Conservation (phyloP, 2,113 vertebrate species). For the Vimba vimba region DNA sequence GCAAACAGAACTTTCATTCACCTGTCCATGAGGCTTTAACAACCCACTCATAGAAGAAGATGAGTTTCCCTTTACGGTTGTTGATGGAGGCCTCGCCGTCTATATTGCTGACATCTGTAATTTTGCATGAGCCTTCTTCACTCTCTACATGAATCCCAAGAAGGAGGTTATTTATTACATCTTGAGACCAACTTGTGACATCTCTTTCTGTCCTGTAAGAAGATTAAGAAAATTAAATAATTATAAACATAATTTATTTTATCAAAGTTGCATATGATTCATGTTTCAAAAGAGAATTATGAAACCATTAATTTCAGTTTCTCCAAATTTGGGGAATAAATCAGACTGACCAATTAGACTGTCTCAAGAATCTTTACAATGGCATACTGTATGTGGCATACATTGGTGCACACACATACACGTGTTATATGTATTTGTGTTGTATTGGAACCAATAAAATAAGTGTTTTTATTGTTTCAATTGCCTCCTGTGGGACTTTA, state of each 20-base stretch:
- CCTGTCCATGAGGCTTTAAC: slow-evolving; percentile 84
- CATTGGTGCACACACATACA: too few relatives aligned
- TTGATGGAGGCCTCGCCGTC: slow-evolving; percentile 90
- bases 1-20: slow-evolving; percentile 60
- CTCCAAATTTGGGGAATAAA: not conserved
- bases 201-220: slow-evolving; percentile 85
- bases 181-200: slow-evolving; percentile 87
- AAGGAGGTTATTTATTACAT: slow-evolving; percentile 82
- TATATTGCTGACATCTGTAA: slow-evolving; percentile 84
- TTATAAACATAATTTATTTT: not conserved
- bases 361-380: too few relatives aligned
- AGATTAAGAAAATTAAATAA: not conserved
- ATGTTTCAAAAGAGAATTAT: not conserved
- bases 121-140: slow-evolving; percentile 81
- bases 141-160: slow-evolving; percentile 77
- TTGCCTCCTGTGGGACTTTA: not conserved
- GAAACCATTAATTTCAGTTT: not conserved
- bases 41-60: slow-evolving; percentile 89
- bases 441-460: not conserved
- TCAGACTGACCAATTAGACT: too few relatives aligned
- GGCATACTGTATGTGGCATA: too few relatives aligned
- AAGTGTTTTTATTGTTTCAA: not conserved
- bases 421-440: not conserved
- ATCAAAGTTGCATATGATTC: not conserved
- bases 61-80: slow-evolving; percentile 89